phyloP scores from a whole-genome alignment of 2,888 invertebrate species.

The Adineta ricciae region DNA sequence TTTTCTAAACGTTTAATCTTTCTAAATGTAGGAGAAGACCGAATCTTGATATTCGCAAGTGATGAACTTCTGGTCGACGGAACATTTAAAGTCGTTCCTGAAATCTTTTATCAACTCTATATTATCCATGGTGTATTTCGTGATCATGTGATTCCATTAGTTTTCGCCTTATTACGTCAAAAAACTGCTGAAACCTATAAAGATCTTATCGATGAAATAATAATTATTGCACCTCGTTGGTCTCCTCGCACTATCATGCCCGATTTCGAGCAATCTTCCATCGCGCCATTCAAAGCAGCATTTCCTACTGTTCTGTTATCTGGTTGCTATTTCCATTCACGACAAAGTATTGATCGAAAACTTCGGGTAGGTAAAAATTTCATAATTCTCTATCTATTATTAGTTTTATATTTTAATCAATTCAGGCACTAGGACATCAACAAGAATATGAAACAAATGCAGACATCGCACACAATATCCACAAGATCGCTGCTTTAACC shows the following conservation, averaged over 20 bases:
- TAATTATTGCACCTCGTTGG: neutral
- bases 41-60: neutral
- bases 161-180: neutral
- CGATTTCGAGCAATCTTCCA: neutral
- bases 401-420: neutral
- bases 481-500: neutral
- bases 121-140: neutral
- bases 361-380: neutral
- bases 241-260: neutral
- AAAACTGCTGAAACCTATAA: neutral
- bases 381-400: neutral
- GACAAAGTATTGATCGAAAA: neutral
- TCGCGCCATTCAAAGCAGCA: neutral
- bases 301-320: neutral
- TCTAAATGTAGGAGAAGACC: neutral
- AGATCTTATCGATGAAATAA: neutral
- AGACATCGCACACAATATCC: neutral
- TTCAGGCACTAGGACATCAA: neutral
- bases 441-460: neutral
- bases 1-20: too few relatives aligned
- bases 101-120: neutral
- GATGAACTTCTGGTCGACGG: neutral
- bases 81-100: neutral
- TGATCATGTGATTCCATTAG: neutral
- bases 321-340: neutral